These are phyloP conservation scores for Menura novaehollandiae DNA, from an alignment of 2,113 vertebrate genomes.

Conservation along the genomic window DNA sequence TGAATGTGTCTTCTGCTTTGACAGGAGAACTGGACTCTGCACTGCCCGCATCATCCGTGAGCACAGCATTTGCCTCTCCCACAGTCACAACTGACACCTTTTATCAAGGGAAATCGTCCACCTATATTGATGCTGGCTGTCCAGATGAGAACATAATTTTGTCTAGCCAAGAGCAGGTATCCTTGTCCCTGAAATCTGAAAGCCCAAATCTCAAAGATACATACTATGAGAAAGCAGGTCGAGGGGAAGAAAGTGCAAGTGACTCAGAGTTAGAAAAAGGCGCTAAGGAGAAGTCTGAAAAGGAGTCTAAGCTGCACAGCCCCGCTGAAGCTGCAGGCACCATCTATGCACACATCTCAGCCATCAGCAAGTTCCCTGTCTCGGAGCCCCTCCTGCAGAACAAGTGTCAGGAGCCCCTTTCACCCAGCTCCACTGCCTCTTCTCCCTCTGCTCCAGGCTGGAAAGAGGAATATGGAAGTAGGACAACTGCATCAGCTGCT, in stretches of 20 bases:
- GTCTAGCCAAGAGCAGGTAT: slow-evolving; percentile 47
- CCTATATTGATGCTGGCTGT: neutral
- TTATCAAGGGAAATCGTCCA: neutral
- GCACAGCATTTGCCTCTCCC: slow-evolving; percentile 35
- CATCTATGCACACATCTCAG: neutral
- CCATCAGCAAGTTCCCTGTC: neutral
- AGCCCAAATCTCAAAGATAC: slow-evolving; percentile 15
- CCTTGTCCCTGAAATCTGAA: slow-evolving; percentile 50
- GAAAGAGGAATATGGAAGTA: neutral
- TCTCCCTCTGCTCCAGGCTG: neutral
- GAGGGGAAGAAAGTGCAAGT: slow-evolving; percentile 70
- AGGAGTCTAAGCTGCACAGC: slow-evolving; percentile 74
- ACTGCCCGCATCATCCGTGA: slow-evolving; percentile 19
- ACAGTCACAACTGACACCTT: neutral
- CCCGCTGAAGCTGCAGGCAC: neutral
- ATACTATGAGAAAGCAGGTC: slow-evolving; percentile 68
- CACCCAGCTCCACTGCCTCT: neutral
- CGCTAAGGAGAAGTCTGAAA: slow-evolving; percentile 85
- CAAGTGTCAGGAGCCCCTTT: neutral
- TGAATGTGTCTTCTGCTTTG: slow-evolving; percentile 36
- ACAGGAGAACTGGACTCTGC: slow-evolving; percentile 27
- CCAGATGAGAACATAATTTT: slow-evolving; percentile 73
- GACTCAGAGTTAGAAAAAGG: slow-evolving; percentile 90
- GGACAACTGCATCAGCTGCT: neutral
- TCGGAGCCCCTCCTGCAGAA: neutral